phyloP scores from a whole-genome alignment of 37 sponge, comb jelly and placozoan genomes.

The Amphimedon queenslandica region DNA sequence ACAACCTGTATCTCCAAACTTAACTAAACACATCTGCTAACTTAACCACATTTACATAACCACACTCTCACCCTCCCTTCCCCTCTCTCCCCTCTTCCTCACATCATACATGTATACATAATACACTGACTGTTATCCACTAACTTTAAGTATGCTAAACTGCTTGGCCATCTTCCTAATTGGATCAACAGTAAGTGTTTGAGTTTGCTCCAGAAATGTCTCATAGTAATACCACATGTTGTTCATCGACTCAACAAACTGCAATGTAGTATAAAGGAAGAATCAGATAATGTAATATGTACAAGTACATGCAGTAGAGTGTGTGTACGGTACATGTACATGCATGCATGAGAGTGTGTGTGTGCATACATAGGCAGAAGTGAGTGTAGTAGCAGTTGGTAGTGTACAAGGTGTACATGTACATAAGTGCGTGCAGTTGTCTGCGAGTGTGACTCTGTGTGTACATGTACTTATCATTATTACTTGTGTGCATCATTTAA shows the following conservation, averaged over 20 bases:
- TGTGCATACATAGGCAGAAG: not conserved
- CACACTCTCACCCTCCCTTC: too few relatives aligned
- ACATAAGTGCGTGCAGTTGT: not conserved
- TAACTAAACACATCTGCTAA: too few relatives aligned
- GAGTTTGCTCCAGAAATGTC: slow-evolving; percentile 49
- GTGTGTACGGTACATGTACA: slow-evolving; percentile 7
- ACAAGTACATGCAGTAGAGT: not conserved
- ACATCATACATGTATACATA: too few relatives aligned
- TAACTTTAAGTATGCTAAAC: slow-evolving; percentile 42
- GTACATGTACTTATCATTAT: not conserved
- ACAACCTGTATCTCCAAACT: too few relatives aligned
- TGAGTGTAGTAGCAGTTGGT: not conserved
- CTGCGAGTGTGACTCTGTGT: not conserved
- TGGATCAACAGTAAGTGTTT: slow-evolving; percentile 32
- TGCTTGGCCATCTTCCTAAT: slow-evolving; percentile 42
- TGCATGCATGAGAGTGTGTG: not conserved
- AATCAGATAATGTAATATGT: not conserved
- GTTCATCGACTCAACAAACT: slow-evolving; percentile 50
- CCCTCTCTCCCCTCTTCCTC: too few relatives aligned
- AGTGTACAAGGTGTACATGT: not conserved
- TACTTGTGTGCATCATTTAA: too few relatives aligned
- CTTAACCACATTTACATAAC: too few relatives aligned
- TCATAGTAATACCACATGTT: slow-evolving; percentile 57
- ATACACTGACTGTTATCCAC: too few relatives aligned
- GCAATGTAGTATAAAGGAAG: not conserved